phyloP scores from a whole-genome alignment of 2,797 vertebrate genomes.

The Diplodus puntazzo region DNA sequence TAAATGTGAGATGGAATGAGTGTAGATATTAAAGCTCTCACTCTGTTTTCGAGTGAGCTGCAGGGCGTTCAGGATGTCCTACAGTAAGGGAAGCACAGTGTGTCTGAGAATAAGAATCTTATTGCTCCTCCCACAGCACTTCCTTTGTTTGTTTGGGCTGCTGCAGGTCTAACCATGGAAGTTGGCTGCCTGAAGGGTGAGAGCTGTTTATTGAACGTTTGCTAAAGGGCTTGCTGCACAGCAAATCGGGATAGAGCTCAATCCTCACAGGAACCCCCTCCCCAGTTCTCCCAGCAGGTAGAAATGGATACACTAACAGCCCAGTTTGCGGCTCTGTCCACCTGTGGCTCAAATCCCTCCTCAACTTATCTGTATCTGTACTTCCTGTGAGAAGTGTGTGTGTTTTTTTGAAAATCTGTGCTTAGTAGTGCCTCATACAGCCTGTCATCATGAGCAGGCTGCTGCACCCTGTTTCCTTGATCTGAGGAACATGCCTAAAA shows the following conservation, averaged over 20 bases:
- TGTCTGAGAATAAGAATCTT: conserved; percentile 41
- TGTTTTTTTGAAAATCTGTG: conserved; percentile 44
- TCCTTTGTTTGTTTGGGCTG: conserved; percentile 58
- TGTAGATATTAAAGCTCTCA: conserved; percentile 22
- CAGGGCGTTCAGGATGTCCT: conserved; percentile 54
- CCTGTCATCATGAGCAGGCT: conserved; percentile 54
- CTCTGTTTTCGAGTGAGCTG: conserved; percentile 20
- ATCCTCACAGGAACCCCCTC: conserved; percentile 50
- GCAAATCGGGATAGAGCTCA: conserved; percentile 6
- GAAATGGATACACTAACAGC: conserved; percentile 61
- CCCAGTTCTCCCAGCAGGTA: conserved; percentile 67
- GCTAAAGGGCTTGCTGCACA: conserved; percentile 14
- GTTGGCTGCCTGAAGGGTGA: conserved; percentile 28
- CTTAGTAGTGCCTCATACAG: conserved; percentile 46
- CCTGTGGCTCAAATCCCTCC: conserved; percentile 14
- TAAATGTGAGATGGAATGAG: background rate
- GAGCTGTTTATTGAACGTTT: conserved; percentile 52
- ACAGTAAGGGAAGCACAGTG: conserved; percentile 41
- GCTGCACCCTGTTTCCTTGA: conserved; percentile 19
- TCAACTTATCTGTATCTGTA: background rate
- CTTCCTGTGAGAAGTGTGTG: conserved; percentile 15
- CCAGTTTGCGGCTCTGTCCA: conserved; percentile 20
- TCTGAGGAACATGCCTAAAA: conserved; percentile 27
- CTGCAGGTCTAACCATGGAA: conserved; percentile 40
- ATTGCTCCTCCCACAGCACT: conserved; percentile 43